These are phyloP conservation scores for Myopa testacea DNA, from an alignment of 2,888 invertebrate genomes.

Conservation along the genomic window DNA sequence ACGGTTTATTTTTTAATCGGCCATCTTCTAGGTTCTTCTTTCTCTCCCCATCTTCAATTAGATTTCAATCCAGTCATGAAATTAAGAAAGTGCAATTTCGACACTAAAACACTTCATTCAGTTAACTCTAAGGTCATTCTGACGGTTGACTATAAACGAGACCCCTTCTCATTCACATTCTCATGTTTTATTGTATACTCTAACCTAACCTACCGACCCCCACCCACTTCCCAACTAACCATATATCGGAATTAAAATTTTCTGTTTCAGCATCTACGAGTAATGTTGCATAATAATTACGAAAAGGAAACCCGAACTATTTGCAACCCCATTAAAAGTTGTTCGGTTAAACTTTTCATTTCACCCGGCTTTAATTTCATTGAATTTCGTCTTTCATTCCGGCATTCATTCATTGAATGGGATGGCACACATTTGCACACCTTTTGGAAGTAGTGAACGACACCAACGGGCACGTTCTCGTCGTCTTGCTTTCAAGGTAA, in stretches of 20 bases:
- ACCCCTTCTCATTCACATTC: neutral
- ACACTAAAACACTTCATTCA: too few species aligned
- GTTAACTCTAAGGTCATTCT: too few species aligned
- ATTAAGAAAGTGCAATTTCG: too few species aligned
- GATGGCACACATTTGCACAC: neutral
- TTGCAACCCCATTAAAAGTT: neutral
- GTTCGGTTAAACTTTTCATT: neutral
- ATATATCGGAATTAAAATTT: neutral
- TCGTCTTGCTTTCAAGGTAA: constrained; percentile 1
- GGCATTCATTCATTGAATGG: neutral
- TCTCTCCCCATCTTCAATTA: too few species aligned
- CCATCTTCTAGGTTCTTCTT: too few species aligned
- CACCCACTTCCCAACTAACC: neutral
- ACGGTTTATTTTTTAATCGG: too few species aligned
- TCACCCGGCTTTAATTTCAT: constrained; percentile 1
- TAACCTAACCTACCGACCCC: too few species aligned
- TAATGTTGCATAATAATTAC: neutral
- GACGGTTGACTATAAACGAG: too few species aligned
- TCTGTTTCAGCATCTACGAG: neutral
- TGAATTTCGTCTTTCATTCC: neutral
- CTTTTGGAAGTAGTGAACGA: neutral
- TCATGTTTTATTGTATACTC: neutral
- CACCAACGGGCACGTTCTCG: neutral
- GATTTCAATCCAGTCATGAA: too few species aligned
- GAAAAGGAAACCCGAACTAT: neutral